phyloP scores from a whole-genome alignment of 1,140 invertebrate genomes.

The Triops longicaudatus region DNA sequence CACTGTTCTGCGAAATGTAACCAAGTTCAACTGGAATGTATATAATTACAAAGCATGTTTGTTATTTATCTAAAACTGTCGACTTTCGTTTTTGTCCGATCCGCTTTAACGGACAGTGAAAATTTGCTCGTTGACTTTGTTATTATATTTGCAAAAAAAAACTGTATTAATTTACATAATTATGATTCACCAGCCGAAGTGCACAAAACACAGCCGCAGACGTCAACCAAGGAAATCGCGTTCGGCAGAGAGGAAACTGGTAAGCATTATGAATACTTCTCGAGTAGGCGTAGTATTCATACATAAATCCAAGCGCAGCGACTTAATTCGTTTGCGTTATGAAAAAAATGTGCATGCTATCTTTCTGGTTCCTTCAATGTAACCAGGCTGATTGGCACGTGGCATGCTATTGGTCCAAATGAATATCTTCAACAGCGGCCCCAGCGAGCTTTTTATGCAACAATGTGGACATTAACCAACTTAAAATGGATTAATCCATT shows the following conservation, averaged over 20 bases:
- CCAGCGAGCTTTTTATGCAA: background rate
- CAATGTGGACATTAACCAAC: background rate
- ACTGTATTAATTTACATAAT: background rate
- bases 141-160: too few species aligned
- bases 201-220: conserved; percentile 10
- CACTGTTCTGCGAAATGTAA: background rate
- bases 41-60: conserved; percentile 8
- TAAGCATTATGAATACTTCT: background rate
- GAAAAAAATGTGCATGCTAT: background rate
- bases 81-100: background rate
- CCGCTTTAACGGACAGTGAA: too few species aligned
- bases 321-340: background rate
- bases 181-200: background rate
- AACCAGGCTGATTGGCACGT: background rate
- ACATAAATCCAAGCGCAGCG: background rate
- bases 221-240: background rate
- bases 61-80: background rate
- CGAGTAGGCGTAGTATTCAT: background rate
- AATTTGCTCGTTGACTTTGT: too few species aligned
- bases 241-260: background rate
- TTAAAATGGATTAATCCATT: background rate
- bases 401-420: background rate
- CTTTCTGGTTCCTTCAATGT: background rate
- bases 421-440: background rate
- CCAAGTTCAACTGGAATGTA: too few species aligned